A percentile compares a stretch with the other conserved stretches of the same genome.
These are phyloP conservation scores for Capromys pilorides DNA, from an alignment of 2,797 vertebrate genomes.

Conservation along the genomic window DNA sequence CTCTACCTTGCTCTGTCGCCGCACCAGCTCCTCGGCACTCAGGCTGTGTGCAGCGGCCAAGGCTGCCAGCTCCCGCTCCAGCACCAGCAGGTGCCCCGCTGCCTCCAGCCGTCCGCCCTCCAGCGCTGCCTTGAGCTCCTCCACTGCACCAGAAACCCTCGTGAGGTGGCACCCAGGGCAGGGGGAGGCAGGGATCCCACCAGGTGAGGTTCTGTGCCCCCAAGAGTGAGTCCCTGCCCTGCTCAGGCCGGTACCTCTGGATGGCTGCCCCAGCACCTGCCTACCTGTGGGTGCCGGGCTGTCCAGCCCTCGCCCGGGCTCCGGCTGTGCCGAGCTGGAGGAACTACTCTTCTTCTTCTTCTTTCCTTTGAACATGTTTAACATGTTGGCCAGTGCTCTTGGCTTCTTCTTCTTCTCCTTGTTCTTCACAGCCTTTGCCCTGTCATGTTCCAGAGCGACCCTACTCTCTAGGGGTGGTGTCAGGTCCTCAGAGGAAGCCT, in stretches of 20 bases:
- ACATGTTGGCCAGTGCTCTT: slow-evolving; percentile 36
- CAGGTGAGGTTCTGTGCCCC: background rate
- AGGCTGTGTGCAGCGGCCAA: background rate
- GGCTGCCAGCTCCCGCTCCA: slow-evolving; percentile 85
- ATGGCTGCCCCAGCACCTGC: background rate
- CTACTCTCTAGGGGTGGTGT: background rate
- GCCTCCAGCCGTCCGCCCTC: slow-evolving; percentile 70
- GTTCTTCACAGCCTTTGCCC: background rate
- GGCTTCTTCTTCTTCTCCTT: slow-evolving; percentile 57
- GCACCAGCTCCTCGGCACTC: slow-evolving; percentile 71
- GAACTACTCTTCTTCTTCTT: slow-evolving; percentile 45
- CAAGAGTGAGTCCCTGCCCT: background rate
- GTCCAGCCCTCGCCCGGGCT: accelerated
- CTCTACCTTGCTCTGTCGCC: slow-evolving; percentile 84
- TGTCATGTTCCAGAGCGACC: accelerated
- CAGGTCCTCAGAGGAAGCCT: slow-evolving; percentile 64
- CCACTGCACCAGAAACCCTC: slow-evolving; percentile 55
- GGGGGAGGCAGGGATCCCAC: background rate
- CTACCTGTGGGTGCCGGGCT: slow-evolving; percentile 60
- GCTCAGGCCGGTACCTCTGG: background rate
- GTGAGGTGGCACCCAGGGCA: background rate
- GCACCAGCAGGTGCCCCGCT: slow-evolving; percentile 83
- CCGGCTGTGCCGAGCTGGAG: background rate
- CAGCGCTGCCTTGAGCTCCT: slow-evolving; percentile 76
- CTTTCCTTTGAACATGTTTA: slow-evolving; percentile 70